These are phyloP conservation scores for Orius insidiosus DNA, from an alignment of 1,140 invertebrate genomes.

Conservation along the genomic window DNA sequence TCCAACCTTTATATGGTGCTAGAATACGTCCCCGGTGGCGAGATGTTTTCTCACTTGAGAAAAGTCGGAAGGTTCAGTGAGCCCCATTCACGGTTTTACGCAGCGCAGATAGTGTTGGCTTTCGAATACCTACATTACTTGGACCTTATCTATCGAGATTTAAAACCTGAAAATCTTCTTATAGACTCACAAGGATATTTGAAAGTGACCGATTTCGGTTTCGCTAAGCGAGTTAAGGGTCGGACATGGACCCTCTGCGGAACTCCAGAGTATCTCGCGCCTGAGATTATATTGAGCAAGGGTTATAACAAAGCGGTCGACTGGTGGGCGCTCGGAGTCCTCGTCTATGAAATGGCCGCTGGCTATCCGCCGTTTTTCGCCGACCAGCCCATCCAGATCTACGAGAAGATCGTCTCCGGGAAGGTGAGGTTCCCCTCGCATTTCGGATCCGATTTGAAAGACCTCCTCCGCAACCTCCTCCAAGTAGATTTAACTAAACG, in stretches of 20 bases:
- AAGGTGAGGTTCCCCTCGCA: conserved; percentile 86
- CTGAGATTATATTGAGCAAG: conserved; percentile 92
- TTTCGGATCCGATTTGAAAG: conserved; percentile 88
- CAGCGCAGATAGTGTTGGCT: conserved; percentile 96
- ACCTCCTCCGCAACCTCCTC: conserved; percentile 86
- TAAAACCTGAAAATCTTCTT: conserved; percentile 97
- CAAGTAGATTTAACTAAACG: conserved; percentile 98
- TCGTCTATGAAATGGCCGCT: conserved; percentile 84
- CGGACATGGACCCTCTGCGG: conserved; percentile 99
- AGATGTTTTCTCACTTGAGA: conserved; percentile 96
- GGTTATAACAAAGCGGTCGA: conserved; percentile 99
- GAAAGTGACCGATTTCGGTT: conserved; percentile 99
- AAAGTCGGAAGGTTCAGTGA: conserved; percentile 93
- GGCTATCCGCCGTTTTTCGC: conserved; percentile 92
- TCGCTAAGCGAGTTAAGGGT: conserved; percentile 97
- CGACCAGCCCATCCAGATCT: conserved; percentile 96
- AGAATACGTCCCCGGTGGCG: conserved; percentile 93
- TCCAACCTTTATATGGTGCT: conserved; percentile 98
- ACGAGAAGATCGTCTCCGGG: conserved; percentile 89
- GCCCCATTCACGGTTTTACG: conserved; percentile 96
- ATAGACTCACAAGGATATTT: conserved; percentile 97
- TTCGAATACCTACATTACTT: conserved; percentile 99
- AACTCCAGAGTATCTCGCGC: conserved; percentile 97
- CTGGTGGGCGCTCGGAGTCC: conserved; percentile 91
- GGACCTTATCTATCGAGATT: conserved; percentile 96